Evolutionary conservation across 1,140 invertebrate species (phyloP), one percentile per base, ranked within the genome.

Genomic region (Bombus waltoni): DNA sequence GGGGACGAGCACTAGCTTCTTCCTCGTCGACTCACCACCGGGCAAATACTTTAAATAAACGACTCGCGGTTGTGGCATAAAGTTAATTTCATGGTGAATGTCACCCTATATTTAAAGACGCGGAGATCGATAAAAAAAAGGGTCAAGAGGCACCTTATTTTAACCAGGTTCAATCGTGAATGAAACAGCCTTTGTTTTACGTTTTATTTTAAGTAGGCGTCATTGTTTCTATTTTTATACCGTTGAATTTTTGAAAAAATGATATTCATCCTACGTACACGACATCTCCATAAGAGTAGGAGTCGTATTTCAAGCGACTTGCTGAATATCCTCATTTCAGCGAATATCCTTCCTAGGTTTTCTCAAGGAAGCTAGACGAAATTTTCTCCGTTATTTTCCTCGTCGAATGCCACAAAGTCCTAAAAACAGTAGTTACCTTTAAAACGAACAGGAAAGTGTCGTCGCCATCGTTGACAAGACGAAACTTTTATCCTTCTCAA

Each of bases 141-240:
- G 75, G 47, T 84, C 47, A 44, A 47, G 38, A 1, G 35, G 42
- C 32, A 25, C 57, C 35, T 59, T 78, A 44, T 59, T 57, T 57
- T 57, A 81, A 81, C n/a, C 68, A 35, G n/a, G 68, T 81, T 81
- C 42, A 42, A 42, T 38, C 38, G n/a, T 53, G 75, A 71, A 57
- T 38, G 74, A 38, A 78, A 28, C 6, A 18, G 22, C n/a, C 4
- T 11, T n/a, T 53, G n/a, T 35, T 22, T n/a, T 11, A 22, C 44
- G 42, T 18, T 66, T 57, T 32, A 44, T 40, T 71, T 71, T 22
- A 59, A 72, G 9, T 13, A 32, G 35, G 25, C 38, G 3, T 42
- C 42, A 13, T 18, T 32, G 13, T 32, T 65, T 42, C 9, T 40
- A 25, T 38, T 75, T 38, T 38, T 38, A 57, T 75, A 15, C 9